Base-by-base conservation (phyloP, 2,888 invertebrate species). In the Drosophila cognata region DNA sequence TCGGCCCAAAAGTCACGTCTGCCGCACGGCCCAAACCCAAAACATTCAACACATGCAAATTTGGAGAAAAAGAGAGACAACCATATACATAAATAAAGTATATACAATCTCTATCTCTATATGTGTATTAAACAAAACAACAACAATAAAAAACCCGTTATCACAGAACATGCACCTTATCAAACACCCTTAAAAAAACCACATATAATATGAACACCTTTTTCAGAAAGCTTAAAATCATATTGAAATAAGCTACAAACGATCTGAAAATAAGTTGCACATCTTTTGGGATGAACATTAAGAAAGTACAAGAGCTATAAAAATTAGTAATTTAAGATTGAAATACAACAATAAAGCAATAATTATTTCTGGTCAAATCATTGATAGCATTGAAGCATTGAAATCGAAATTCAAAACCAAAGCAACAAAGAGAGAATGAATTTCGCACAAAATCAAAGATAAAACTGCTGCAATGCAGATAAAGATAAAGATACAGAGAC, bases 1-100 rank as follows among this genome's bases (percentile, higher is more conserved):
- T 62, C 51, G 74, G 58, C 35, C 67, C 61, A 82, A 66, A 88
- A 82, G 83, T 85, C 83, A 83, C 83, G 83, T 83, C 55, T 64
- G 62, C 78, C 77, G 71, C 59, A 50, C 56, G 53, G 50, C 51
- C 6, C 21, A 36, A 35, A 28, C 25, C 36, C 25, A 10, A 25
- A 36, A 36, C 33, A 33, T 35, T 35, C 21, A 52, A 52, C 31
- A 29, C 28, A 25, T 25, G 48, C 25, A 25, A 48, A 48, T 48
- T 25, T 25, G 25, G 25, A 21, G 16, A 16, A 25, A 46, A 8
- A 25, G 1, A 25, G 4, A 16, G 21, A 43, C 21, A 16, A 25
- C 2, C 16, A 16, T 25, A 25, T 4, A 31, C 4, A 8, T 25
- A 50, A 50, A 18, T 50, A 21, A 38, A n/a, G 16, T 33, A 41